Evolutionary conservation across 2,888 invertebrate species (phyloP).

Genomic region (Tachina lurida): DNA sequence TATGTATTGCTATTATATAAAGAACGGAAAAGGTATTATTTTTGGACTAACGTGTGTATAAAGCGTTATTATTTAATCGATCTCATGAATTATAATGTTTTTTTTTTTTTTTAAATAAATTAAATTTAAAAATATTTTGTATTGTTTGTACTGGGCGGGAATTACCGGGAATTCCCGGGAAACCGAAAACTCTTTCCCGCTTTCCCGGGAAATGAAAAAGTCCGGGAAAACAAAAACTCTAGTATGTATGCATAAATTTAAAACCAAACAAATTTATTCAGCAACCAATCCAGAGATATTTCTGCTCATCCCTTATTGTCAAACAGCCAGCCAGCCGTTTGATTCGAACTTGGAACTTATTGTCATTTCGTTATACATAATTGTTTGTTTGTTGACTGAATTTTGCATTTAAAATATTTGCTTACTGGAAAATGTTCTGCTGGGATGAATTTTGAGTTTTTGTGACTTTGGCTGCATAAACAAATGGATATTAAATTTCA

Average conservation of each 20-base stretch:
- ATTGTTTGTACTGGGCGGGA: too few species aligned
- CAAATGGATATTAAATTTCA: constrained; percentile 63
- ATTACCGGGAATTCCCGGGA: too few species aligned
- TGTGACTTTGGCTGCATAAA: constrained; percentile 33
- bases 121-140: too few species aligned
- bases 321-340: constrained; percentile 5
- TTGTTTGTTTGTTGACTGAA: constrained; percentile 42
- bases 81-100: too few species aligned
- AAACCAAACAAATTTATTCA: constrained; percentile 14
- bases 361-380: constrained; percentile 36
- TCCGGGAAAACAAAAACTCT: too few species aligned
- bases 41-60: too few species aligned
- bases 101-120: too few species aligned
- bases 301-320: constrained; percentile 22
- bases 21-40: too few species aligned
- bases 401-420: constrained; percentile 63
- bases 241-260: not conserved
- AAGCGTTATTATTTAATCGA: too few species aligned
- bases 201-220: too few species aligned
- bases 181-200: too few species aligned
- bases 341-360: constrained; percentile 6
- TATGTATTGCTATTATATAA: too few species aligned
- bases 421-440: constrained; percentile 11
- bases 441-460: constrained; percentile 52
- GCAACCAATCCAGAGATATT: constrained; percentile 38